Base-by-base conservation (phyloP, 2,797 vertebrate species). In the Atherinosoma microstoma region DNA sequence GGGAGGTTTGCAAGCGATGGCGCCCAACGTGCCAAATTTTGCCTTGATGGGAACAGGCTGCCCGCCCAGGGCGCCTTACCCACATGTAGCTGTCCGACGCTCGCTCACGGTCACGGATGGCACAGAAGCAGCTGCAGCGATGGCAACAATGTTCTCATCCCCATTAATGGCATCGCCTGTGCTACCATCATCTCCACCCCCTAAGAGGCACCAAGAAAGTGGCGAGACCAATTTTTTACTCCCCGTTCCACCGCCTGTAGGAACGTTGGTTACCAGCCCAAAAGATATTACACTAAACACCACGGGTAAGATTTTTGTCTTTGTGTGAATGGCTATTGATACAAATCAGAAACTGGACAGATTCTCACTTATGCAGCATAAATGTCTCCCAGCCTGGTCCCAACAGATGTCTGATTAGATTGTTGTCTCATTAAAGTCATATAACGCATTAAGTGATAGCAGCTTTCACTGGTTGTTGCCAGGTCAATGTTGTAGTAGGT, bases 71-170 rank as follows among this genome's bases (percentile, higher is more conserved):
- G 82, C 84, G 0, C 66, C 84, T 0, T 91, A 90, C 67, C 88
- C 89, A 18, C 93, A 93, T 42, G 65, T 9, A 73, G 87, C 89
- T 67, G 93, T 97, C 51, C 94, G 95, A n/a, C 95, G 96, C 62
- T 96, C 96, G 0, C 91, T 97, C 91, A 97, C 97, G 0, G 95
- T 96, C 80, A 78, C 94, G 0, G 96, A 95, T 3, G 91, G 96
- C 32, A 76, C 82, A 1, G 90, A 86, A 32, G 86, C 83, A 0
- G 78, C 86, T 1, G 78, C 83, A 16, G 78, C 87, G 3, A 78
- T 86, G 84, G 67, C 67, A 0, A 83, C 83, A 1, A 78, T 84
- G 72, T 83, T 87, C 69, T 85, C 90, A 6, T 67, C 87, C 38
- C 81, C 86, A 0, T 67, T 91, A 40, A 72, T 88, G 80, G 64